A percentile compares a stretch with the other conserved stretches of the same genome.
Evolutionary conservation across 2,797 vertebrate species (phyloP).

Genomic region (Salmo trutta): DNA sequence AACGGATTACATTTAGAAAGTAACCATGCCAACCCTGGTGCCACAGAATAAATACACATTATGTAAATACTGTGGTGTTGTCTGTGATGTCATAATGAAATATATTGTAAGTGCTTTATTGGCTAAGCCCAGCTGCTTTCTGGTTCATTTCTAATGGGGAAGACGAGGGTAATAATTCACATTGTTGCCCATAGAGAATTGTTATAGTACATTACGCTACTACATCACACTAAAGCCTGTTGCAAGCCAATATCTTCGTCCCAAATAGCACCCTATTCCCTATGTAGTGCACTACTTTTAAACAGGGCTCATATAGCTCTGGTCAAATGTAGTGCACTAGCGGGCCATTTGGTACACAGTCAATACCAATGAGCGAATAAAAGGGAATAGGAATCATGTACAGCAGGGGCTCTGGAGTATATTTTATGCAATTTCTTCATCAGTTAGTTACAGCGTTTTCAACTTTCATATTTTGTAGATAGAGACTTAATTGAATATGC

Average conservation of each 20-base stretch:
- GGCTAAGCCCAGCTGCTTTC: conserved; percentile 38
- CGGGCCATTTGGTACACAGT: neutral
- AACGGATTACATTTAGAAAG: no score
- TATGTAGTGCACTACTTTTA: neutral
- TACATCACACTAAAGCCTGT: conserved; percentile 36
- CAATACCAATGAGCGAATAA: conserved; percentile 13
- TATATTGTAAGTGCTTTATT: conserved; percentile 41
- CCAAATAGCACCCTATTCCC: neutral
- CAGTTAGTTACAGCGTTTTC: conserved; percentile 52
- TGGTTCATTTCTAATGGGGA: conserved; percentile 24
- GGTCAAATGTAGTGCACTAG: neutral
- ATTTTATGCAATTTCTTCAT: conserved; percentile 53
- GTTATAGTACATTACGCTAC: conserved; percentile 12
- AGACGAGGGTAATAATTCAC: conserved; percentile 34
- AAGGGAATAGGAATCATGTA: neutral
- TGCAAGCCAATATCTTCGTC: neutral
- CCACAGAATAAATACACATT: neutral
- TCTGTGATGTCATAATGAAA: conserved; percentile 59
- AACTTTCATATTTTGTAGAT: conserved; percentile 66
- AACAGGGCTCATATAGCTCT: neutral
- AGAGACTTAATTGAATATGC: conserved; percentile 61
- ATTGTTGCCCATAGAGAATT: conserved; percentile 41
- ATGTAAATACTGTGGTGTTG: conserved; percentile 35
- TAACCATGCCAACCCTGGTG: no score
- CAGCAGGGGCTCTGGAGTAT: conserved; percentile 13